These are phyloP conservation scores for Catagonus wagneri DNA, from an alignment of 2,113 vertebrate species.

Conservation along the genomic window DNA sequence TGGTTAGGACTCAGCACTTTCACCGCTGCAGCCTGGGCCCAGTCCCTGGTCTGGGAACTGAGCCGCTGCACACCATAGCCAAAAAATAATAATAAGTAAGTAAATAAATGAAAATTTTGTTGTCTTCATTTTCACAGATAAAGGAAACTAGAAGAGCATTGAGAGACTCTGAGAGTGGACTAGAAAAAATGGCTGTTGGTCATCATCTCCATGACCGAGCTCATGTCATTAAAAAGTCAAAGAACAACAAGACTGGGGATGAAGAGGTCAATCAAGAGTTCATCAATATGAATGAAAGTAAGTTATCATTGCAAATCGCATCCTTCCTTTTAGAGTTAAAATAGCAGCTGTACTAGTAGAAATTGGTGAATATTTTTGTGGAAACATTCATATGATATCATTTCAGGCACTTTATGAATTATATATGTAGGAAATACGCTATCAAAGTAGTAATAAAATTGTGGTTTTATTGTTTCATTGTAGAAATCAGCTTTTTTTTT, in stretches of 20 bases:
- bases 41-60: too few relatives aligned
- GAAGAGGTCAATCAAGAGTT: slow-evolving; percentile 96
- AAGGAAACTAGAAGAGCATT: slow-evolving; percentile 93
- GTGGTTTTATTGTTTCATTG: background rate
- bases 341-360: background rate
- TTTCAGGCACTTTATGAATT: slow-evolving; percentile 31
- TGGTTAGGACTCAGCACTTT: too few relatives aligned
- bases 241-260: slow-evolving; percentile 94
- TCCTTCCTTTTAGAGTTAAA: background rate
- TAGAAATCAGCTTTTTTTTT: too few relatives aligned
- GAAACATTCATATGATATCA: background rate
- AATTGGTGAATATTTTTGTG: background rate
- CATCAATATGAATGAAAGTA: slow-evolving; percentile 96
- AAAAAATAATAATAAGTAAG: too few relatives aligned
- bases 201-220: slow-evolving; percentile 95
- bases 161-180: slow-evolving; percentile 94
- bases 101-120: background rate
- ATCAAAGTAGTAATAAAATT: slow-evolving; percentile 30
- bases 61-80: too few relatives aligned
- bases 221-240: slow-evolving; percentile 93
- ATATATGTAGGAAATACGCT: background rate
- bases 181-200: slow-evolving; percentile 95
- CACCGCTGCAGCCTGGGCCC: too few relatives aligned
- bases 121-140: slow-evolving; percentile 85
- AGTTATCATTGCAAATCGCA: slow-evolving; percentile 58